Percentiles rank a stretch among this genome's conserved stretches.
These are phyloP conservation scores for Hypena proboscidalis DNA, from an alignment of 2,888 invertebrate species.

Conservation along the genomic window DNA sequence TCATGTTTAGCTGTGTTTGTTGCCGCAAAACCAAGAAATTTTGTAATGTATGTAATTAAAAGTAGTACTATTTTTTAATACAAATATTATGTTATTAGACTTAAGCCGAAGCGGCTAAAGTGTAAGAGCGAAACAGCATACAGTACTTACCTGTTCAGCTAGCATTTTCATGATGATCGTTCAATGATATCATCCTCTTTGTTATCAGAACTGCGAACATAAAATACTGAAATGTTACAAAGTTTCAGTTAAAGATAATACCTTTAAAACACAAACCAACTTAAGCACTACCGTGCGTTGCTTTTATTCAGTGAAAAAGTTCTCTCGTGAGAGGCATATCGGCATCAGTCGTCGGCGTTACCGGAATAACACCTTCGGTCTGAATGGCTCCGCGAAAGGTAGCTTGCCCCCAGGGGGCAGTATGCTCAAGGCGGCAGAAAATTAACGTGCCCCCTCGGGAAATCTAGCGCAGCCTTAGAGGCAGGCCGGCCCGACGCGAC, in stretches of 20 bases:
- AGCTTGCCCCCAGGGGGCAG: conserved; percentile 86
- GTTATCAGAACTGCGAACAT: too few species aligned
- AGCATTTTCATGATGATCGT: conserved; percentile 19
- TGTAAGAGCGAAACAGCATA: too few species aligned
- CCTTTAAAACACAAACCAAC: conserved; percentile 27
- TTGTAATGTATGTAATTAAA: too few species aligned
- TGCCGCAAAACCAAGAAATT: too few species aligned
- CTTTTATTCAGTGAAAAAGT: conserved; percentile 70
- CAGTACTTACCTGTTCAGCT: not conserved
- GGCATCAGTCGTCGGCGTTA: conserved; percentile 77
- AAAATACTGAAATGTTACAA: too few species aligned
- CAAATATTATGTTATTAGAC: too few species aligned
- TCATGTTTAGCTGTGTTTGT: too few species aligned
- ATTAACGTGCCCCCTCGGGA: conserved; percentile 89
- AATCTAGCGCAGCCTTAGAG: conserved; percentile 86
- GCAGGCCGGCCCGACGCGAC: conserved; percentile 63
- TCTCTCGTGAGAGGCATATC: conserved; percentile 73
- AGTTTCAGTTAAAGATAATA: conserved; percentile 8
- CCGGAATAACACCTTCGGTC: conserved; percentile 83
- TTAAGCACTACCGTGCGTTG: conserved; percentile 51
- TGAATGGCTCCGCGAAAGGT: conserved; percentile 84
- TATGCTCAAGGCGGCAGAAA: conserved; percentile 92
- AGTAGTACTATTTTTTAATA: too few species aligned
- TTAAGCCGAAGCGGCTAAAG: too few species aligned
- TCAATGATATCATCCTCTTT: too few species aligned